Percentiles rank a stretch among this genome's conserved stretches.
phyloP scores from a whole-genome alignment of 1,140 invertebrate species.

The Parapsyche elsis region DNA sequence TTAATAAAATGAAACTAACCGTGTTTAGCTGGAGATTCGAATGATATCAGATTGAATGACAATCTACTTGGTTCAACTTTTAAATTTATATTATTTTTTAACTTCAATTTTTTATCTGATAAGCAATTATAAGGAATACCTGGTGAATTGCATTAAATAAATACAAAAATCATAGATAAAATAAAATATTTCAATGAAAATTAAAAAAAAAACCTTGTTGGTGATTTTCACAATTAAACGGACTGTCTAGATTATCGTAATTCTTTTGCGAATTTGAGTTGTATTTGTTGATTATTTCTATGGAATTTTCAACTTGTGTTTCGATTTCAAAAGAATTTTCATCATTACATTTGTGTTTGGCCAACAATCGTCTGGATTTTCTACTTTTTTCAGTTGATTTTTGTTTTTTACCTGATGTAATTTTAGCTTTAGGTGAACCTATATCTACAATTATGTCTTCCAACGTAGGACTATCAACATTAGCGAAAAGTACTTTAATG shows the following conservation, averaged over 20 bases:
- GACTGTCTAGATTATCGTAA: neutral
- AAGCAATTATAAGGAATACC: neutral
- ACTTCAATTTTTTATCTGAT: neutral
- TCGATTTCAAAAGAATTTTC: neutral
- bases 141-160: neutral
- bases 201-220: too few species aligned
- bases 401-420: neutral
- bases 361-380: neutral
- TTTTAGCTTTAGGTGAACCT: neutral
- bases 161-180: neutral
- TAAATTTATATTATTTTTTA: neutral
- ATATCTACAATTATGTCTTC: neutral
- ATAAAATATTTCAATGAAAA: too few species aligned
- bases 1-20: slow-evolving; percentile 11
- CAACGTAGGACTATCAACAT: neutral
- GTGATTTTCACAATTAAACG: neutral
- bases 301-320: neutral
- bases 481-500: slow-evolving; percentile 43
- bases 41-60: slow-evolving; percentile 29
- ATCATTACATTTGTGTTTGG: neutral
- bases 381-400: slow-evolving; percentile 11
- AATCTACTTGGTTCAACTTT: neutral
- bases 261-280: neutral
- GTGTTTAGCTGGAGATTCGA: neutral
- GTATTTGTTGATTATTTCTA: neutral